Evolutionary conservation across 64 coral and sea anemone genomes (phyloP), one percentile per base, ranked within the genome.

Genomic region (Stichodactyla mertensii): DNA sequence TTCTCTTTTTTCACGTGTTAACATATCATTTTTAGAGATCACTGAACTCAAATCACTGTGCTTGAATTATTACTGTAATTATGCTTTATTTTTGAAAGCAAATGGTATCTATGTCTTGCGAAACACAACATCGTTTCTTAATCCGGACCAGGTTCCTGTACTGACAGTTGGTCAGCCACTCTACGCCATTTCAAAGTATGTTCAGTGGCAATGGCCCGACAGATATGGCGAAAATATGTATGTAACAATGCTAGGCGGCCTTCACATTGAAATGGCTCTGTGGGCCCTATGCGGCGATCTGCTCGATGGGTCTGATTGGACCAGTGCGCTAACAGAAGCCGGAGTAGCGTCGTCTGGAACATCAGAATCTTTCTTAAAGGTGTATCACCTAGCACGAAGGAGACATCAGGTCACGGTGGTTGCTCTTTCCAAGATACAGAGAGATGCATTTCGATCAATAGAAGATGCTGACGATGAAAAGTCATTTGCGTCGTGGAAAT

Each of bases 331-430:
- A 71, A 26, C 67, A 71, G 67, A 71, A 71, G 67, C 67, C 24
- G 67, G 24, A 71, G 24, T 71, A 28, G 86, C 88, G 16, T 93
- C 88, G 4, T 83, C 88, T 82, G 92, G 92, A 28, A 57, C 86
- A 19, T 87, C 84, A 26, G 57, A 89, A 52, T 23, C 55, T 11
- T 86, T 70, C 0, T 77, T 89, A 58, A 91, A 86, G 20, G 55
- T 77, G 64, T 86, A 84, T 9, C 84, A 83, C 86, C 84, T 91
- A 79, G 78, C 84, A 4, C 85, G 89, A 80, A 91, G 84, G n/a
- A 86, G 67, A 71, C 67, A 71, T 71, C 67, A 4, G 67, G 24
- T 71, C 24, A 64, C 61, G 11, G 61, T 31, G 80, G 64, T 89
- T 71, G 18, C 15, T 79, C 11, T 5, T 31, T 31, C 28, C 28